phyloP scores from a whole-genome alignment of 1,140 invertebrate genomes.

The Cydia fagiglandana region DNA sequence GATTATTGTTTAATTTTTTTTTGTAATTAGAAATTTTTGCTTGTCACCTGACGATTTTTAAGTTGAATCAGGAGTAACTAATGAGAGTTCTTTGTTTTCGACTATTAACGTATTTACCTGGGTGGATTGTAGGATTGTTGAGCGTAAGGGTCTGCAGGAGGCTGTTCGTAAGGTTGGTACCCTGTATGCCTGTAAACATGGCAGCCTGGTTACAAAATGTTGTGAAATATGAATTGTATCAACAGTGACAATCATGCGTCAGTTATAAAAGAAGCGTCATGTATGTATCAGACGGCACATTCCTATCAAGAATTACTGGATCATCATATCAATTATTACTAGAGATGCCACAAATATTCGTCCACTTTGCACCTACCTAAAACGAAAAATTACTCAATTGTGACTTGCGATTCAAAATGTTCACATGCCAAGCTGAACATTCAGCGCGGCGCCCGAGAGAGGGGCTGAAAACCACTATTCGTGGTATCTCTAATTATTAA shows the following conservation, averaged over 20 bases:
- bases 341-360: no score
- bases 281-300: slow-evolving; percentile 77
- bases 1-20: no score
- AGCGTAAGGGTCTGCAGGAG: slow-evolving; percentile 61
- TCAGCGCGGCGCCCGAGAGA: no score
- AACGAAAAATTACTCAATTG: no score
- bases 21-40: no score
- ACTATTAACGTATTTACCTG: slow-evolving; percentile 49
- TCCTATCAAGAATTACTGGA: slow-evolving; percentile 70
- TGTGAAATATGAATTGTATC: not conserved
- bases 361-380: no score
- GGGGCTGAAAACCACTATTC: no score
- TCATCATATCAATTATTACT: slow-evolving; percentile 56
- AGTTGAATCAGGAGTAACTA: not conserved
- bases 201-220: not conserved
- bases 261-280: slow-evolving; percentile 61
- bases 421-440: no score
- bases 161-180: slow-evolving; percentile 69
- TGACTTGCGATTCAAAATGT: no score
- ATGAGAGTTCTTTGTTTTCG: not conserved
- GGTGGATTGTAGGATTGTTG: slow-evolving; percentile 57
- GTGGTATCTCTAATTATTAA: no score
- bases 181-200: slow-evolving; percentile 60
- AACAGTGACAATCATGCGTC: slow-evolving; percentile 6
- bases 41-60: no score